These are phyloP conservation scores for Lamellibrachia columna DNA, from an alignment of 2,888 invertebrate species.

Conservation along the genomic window DNA sequence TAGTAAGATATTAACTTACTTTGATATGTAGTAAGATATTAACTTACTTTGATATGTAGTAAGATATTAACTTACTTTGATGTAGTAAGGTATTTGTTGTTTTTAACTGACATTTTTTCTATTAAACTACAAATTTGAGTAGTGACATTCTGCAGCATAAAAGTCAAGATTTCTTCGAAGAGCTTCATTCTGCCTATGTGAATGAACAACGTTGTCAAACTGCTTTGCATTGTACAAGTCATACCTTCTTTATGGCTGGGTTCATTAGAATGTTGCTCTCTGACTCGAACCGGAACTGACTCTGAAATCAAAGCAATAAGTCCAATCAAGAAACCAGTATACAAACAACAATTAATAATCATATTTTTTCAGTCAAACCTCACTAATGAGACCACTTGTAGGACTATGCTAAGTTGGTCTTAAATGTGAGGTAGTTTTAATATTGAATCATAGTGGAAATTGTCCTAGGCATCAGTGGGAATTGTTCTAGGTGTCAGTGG, in stretches of 20 bases:
- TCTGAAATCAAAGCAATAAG: constrained; percentile 74
- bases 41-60: no score
- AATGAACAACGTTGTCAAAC: neutral
- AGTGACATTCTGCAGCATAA: no score
- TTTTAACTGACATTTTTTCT: no score
- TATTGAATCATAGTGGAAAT: neutral
- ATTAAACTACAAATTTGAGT: no score
- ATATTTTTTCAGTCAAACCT: neutral
- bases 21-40: no score
- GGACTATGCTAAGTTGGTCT: neutral
- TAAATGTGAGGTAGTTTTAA: neutral
- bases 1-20: no score
- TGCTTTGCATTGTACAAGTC: neutral
- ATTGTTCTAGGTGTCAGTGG: no score
- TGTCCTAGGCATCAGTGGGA: no score
- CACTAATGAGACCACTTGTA: neutral
- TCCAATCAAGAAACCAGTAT: neutral
- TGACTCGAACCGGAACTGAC: constrained; percentile 99
- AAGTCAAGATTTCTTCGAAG: no score
- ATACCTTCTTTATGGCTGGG: constrained; percentile 32
- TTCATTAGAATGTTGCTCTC: constrained; percentile 74
- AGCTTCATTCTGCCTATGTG: neutral
- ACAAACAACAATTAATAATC: neutral
- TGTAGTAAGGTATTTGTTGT: no score
- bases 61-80: no score